A percentile compares a stretch with the other conserved stretches of the same genome.
These are phyloP conservation scores for Gyrodactylus bullatarudis DNA, from an alignment of 1,140 invertebrate species.

Conservation along the genomic window DNA sequence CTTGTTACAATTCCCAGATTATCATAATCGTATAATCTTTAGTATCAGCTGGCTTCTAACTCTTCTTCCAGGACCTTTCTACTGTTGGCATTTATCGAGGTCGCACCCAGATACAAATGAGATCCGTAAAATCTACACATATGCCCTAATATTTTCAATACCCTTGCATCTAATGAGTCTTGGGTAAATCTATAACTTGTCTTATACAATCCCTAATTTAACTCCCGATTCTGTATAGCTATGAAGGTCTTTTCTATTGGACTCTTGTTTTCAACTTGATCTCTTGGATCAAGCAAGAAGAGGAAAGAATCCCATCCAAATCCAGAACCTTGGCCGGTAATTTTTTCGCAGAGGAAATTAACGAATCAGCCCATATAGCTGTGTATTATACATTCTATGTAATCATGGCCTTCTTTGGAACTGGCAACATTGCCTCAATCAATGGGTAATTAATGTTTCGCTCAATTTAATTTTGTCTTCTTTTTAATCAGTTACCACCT, in stretches of 20 bases:
- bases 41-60: neutral
- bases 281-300: neutral
- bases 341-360: too few species aligned
- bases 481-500: too few species aligned
- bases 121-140: neutral
- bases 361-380: neutral
- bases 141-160: neutral
- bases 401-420: neutral
- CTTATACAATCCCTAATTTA: neutral
- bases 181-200: neutral
- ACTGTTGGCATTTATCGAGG: neutral
- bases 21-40: neutral
- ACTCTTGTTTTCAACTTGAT: neutral
- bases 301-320: neutral
- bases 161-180: neutral
- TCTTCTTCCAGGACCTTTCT: neutral
- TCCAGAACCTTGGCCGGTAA: neutral
- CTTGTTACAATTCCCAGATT: neutral
- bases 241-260: neutral
- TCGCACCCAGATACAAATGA: neutral
- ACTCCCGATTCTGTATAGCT: neutral
- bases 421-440: neutral
- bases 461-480: too few species aligned
- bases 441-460: too few species aligned
- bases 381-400: neutral